Conservation (phyloP, 30 jellyfish, hydroid and myxozoan species). For the Morbakka virulenta region DNA sequence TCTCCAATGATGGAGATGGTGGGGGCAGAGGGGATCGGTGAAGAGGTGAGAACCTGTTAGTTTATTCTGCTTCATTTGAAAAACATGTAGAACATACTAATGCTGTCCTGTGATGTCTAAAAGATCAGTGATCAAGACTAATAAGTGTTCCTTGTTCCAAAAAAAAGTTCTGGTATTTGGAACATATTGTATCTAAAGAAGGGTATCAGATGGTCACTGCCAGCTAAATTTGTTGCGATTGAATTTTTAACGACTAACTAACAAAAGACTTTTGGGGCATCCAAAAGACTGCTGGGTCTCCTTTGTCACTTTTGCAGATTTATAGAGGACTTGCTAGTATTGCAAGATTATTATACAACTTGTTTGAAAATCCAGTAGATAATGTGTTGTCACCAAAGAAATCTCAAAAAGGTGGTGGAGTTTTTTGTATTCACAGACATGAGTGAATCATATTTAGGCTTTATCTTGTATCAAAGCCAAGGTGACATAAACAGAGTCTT, state of each 20-base stretch:
- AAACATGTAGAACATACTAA: slow-evolving; percentile 12
- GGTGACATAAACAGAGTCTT: slow-evolving; percentile 27
- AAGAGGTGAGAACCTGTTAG: slow-evolving; percentile 47
- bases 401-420: neutral
- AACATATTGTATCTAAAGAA: slow-evolving; percentile 21
- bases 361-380: neutral
- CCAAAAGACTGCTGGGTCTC: slow-evolving; percentile 9
- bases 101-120: slow-evolving; percentile 14
- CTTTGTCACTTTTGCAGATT: slow-evolving; percentile 31
- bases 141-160: slow-evolving; percentile 36
- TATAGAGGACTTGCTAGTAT: slow-evolving; percentile 6
- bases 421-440: slow-evolving; percentile 40
- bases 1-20: too few relatives aligned
- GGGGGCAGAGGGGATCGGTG: too few relatives aligned
- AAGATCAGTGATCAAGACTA: slow-evolving; percentile 18
- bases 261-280: slow-evolving; percentile 34
- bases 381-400: slow-evolving; percentile 19
- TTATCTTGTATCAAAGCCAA: slow-evolving; percentile 34
- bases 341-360: slow-evolving; percentile 25
- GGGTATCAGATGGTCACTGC: slow-evolving; percentile 25
- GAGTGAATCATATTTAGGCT: slow-evolving; percentile 21
- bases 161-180: slow-evolving; percentile 20
- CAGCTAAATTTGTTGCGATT: slow-evolving; percentile 22
- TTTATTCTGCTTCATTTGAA: slow-evolving; percentile 22
- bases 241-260: neutral